These are phyloP conservation scores for Gadopsis bispinosus DNA, from an alignment of 2,797 vertebrate genomes.

Conservation along the genomic window DNA sequence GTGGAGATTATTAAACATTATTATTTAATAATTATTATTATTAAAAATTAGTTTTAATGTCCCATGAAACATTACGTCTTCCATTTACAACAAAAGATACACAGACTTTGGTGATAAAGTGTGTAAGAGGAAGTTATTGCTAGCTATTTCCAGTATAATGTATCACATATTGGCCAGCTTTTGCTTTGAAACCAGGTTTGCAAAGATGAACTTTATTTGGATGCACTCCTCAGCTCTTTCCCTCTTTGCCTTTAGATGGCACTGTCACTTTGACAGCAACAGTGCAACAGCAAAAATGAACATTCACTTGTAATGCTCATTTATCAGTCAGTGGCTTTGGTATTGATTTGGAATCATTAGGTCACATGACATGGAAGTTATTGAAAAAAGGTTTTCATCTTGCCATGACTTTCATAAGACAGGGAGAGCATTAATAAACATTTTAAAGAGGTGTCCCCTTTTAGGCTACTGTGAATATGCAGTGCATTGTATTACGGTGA, in stretches of 20 bases:
- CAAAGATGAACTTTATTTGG: neutral
- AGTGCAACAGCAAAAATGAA: neutral
- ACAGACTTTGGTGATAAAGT: neutral
- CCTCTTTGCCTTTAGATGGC: slow-evolving; percentile 7
- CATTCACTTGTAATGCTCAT: neutral
- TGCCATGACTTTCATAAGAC: neutral
- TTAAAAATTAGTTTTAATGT: slow-evolving; percentile 1
- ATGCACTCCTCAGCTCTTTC: neutral
- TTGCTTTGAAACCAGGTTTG: neutral
- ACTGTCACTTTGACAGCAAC: neutral
- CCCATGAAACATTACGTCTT: neutral
- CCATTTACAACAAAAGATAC: neutral
- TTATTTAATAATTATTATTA: too few relatives aligned
- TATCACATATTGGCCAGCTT: neutral
- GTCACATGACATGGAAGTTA: neutral
- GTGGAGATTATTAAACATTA: neutral
- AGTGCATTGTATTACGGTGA: neutral
- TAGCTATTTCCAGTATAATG: neutral
- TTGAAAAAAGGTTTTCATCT: neutral
- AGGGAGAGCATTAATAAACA: neutral
- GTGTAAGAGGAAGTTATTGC: neutral
- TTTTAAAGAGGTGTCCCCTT: neutral
- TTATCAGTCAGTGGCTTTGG: neutral
- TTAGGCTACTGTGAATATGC: neutral
- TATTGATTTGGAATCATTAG: neutral